Evolutionary conservation across 23 tunicate species (phyloP).

Genomic region (Halocynthia roretzi): DNA sequence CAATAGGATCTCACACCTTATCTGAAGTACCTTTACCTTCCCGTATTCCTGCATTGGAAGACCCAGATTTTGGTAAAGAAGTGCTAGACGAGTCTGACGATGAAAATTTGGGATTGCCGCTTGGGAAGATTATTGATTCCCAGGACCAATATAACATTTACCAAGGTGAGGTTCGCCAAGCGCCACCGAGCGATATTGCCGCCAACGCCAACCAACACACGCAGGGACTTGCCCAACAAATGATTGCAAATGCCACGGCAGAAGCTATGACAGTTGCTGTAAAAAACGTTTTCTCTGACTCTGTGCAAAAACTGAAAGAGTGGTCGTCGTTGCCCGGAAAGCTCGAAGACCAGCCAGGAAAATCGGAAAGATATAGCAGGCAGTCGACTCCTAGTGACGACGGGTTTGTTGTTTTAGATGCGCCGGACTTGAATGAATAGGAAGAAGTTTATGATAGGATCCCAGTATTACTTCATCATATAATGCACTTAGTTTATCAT

Average conservation of each 20-base stretch:
- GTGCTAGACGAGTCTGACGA: conserved; percentile 1
- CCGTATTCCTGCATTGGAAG: not conserved
- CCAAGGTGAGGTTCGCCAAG: no score
- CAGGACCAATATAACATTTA: not conserved
- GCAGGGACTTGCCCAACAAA: conserved; percentile 6
- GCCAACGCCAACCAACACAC: not conserved
- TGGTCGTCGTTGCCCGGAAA: not conserved
- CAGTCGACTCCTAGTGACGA: conserved; percentile 7
- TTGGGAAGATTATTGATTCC: not conserved
- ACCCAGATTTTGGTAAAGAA: conserved; percentile 8
- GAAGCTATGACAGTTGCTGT: conserved; percentile 3
- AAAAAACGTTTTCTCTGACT: not conserved
- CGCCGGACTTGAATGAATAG: no score
- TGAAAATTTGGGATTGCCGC: conserved; percentile 5
- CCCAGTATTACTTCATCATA: no score
- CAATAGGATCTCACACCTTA: not conserved
- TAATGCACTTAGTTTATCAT: no score
- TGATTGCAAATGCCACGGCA: not conserved
- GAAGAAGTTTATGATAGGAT: no score
- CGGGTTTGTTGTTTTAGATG: not conserved
- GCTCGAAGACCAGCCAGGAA: not conserved
- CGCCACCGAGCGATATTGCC: no score
- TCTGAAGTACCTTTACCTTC: not conserved
- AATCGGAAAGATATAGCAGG: not conserved
- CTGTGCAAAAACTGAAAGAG: not conserved